Percentiles rank a stretch among this genome's conserved stretches.
Evolutionary conservation across 2,797 vertebrate genomes (phyloP).

Genomic region (Enteromius trimaculatus): DNA sequence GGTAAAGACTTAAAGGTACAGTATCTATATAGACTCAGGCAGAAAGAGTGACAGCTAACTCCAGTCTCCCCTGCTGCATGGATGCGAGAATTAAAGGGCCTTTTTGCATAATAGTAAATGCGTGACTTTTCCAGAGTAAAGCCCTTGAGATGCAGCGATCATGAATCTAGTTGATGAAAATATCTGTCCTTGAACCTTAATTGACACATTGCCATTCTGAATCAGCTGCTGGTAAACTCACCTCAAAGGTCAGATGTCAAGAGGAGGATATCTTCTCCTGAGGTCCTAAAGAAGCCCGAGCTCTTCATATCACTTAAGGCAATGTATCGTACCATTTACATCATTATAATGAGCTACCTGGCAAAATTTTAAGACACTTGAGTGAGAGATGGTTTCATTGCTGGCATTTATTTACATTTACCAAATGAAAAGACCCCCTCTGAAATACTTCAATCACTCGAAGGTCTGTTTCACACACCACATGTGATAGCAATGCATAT

Average conservation of each 20-base stretch:
- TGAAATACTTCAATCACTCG: background rate
- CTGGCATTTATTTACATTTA: conserved; percentile 36
- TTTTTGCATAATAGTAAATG: background rate
- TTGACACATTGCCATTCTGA: conserved; percentile 42
- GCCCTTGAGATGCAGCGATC: background rate
- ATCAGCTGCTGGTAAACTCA: conserved; percentile 10
- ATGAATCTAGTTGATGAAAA: conserved; percentile 12
- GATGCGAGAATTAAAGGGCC: background rate
- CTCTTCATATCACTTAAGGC: background rate
- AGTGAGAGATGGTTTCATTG: conserved; percentile 38
- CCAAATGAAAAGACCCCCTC: background rate
- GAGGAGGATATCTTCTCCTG: conserved; percentile 44
- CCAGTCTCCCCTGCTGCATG: background rate
- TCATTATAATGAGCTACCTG: conserved; percentile 29
- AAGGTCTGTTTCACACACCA: background rate
- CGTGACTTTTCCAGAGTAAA: background rate
- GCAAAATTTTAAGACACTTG: conserved; percentile 42
- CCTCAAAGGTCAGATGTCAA: conserved; percentile 55
- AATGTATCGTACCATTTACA: conserved; percentile 19
- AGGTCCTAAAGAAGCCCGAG: conserved; percentile 26
- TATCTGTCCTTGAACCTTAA: conserved; percentile 28
- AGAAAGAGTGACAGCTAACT: background rate
- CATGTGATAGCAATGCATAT: background rate
- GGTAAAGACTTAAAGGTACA: background rate
- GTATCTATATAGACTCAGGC: background rate